Conservation (phyloP, 2,888 invertebrate genomes). For the Drosophila paramelanica region DNA sequence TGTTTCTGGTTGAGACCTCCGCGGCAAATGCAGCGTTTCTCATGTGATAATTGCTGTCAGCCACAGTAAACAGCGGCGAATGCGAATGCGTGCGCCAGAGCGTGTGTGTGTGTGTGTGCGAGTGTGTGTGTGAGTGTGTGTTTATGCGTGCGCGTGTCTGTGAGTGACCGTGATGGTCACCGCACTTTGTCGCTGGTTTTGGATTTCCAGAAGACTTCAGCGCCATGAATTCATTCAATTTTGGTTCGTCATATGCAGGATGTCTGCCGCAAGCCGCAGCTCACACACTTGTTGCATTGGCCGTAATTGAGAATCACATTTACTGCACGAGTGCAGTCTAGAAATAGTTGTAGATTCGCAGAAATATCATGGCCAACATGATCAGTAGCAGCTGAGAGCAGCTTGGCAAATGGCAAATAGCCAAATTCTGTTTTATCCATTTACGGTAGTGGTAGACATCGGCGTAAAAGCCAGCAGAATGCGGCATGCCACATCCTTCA, state of each 20-base stretch:
- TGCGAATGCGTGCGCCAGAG: constrained; percentile 11
- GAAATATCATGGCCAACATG: neutral
- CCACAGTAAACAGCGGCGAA: constrained; percentile 34
- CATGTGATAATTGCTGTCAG: constrained; percentile 61
- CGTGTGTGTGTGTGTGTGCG: neutral
- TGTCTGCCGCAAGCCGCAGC: constrained; percentile 23
- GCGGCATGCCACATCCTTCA: constrained; percentile 49
- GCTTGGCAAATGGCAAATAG: neutral
- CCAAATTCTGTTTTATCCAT: constrained; percentile 54
- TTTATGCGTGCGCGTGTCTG: constrained; percentile 2
- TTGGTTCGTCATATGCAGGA: constrained; percentile 63
- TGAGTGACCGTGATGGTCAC: constrained; percentile 27
- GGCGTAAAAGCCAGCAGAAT: constrained; percentile 57
- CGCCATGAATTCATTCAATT: constrained; percentile 56
- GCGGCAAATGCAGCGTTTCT: neutral
- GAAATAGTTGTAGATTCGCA: neutral
- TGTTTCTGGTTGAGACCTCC: neutral
- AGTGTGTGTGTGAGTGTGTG: neutral
- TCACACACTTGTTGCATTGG: constrained; percentile 26
- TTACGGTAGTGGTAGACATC: constrained; percentile 51
- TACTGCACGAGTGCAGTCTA: neutral
- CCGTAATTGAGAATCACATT: neutral
- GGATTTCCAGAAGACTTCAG: constrained; percentile 28
- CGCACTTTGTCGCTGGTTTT: constrained; percentile 50
- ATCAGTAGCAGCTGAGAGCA: neutral